These are phyloP conservation scores for Acutogordius australiensis DNA, from an alignment of 2,888 invertebrate genomes.

Conservation along the genomic window DNA sequence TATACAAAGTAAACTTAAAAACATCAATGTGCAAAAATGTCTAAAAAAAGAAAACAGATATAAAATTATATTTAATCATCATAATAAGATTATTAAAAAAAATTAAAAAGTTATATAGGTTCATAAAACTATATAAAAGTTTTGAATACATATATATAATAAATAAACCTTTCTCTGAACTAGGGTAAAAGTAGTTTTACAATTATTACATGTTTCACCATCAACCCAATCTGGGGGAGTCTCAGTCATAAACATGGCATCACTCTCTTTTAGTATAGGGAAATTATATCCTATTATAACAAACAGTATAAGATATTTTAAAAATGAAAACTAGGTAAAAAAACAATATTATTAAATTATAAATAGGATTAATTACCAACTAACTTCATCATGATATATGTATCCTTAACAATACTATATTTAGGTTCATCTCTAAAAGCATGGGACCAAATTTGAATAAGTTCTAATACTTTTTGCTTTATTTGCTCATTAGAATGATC, in stretches of 20 bases:
- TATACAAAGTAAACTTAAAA: too few relatives aligned
- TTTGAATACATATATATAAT: too few relatives aligned
- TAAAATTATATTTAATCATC: too few relatives aligned
- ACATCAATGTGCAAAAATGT: too few relatives aligned
- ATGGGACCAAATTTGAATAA: slow-evolving; percentile 87
- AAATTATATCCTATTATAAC: slow-evolving; percentile 38
- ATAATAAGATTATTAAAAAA: too few relatives aligned
- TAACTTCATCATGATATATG: slow-evolving; percentile 63
- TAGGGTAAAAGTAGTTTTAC: slow-evolving; percentile 50
- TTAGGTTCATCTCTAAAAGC: slow-evolving; percentile 63
- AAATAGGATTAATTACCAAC: slow-evolving; percentile 32
- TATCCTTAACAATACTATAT: slow-evolving; percentile 37
- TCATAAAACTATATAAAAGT: too few relatives aligned
- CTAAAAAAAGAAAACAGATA: too few relatives aligned
- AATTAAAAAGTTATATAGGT: too few relatives aligned
- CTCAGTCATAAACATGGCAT: slow-evolving; percentile 92
- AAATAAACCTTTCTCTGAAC: slow-evolving; percentile 42
- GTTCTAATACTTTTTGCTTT: slow-evolving; percentile 47
- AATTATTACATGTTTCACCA: slow-evolving; percentile 71
- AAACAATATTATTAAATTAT: not conserved
- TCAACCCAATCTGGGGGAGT: slow-evolving; percentile 92
- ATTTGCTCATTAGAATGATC: slow-evolving; percentile 27
- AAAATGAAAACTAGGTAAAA: not conserved
- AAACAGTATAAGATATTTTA: not conserved
- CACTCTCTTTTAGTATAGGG: slow-evolving; percentile 63